phyloP scores from a whole-genome alignment of 2,113 vertebrate genomes.

The Spizaetus ornatus region DNA sequence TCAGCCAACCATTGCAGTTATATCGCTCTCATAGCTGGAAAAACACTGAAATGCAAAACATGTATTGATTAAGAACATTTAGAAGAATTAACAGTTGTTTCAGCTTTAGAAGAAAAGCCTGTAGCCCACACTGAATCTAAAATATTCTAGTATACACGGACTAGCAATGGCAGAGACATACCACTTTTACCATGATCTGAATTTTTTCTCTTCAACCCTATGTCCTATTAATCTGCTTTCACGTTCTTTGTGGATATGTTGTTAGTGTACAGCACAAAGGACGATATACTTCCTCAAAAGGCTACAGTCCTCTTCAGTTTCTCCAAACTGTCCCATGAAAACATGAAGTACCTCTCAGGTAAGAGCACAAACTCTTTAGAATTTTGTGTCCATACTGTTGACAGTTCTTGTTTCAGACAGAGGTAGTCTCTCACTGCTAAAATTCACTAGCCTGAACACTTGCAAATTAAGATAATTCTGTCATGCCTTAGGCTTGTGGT shows the following conservation, averaged over 20 bases:
- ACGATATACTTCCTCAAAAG: neutral
- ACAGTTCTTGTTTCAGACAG: neutral
- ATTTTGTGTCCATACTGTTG: neutral
- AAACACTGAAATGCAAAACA: neutral
- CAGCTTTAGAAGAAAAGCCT: neutral
- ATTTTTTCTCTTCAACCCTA: neutral
- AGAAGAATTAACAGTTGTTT: neutral
- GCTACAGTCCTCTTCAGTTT: neutral
- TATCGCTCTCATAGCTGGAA: neutral
- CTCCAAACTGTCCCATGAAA: neutral
- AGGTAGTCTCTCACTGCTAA: neutral
- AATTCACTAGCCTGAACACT: neutral
- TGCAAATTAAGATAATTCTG: neutral
- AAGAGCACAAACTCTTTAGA: neutral
- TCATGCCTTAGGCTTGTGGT: neutral
- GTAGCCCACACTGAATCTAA: neutral
- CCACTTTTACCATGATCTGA: neutral
- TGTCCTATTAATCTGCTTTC: neutral
- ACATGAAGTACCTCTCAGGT: neutral
- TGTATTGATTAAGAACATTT: neutral
- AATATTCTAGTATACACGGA: neutral
- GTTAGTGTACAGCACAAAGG: neutral
- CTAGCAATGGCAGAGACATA: neutral
- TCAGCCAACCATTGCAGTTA: neutral
- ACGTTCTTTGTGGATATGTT: neutral